Base-by-base conservation (phyloP, 1,140 invertebrate species). In the Drosophila sproati region DNA sequence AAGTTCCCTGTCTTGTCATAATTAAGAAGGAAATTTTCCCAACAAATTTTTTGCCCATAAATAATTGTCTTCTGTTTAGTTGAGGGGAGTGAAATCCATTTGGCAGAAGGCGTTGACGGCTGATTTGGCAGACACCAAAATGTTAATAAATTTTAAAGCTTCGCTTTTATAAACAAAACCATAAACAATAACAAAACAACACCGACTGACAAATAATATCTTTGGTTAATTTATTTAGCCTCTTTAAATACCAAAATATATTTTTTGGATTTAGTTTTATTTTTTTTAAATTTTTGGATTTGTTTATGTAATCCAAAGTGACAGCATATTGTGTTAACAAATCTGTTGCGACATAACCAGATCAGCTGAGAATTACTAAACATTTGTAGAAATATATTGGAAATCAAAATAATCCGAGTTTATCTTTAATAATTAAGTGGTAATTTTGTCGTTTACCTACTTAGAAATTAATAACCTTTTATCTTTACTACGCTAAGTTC, bases 1-100 rank as follows among this genome's bases (percentile, higher is more conserved):
- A 87, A 69, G 79, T 68, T 54, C 43, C 62, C 63, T 67, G 66
- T 89, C 85, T 83, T 88, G 83, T 88, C 83, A 88, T 89, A 88
- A 88, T 89, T 88, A 89, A 88, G 80, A 75, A 54, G 35, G 75
- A 78, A 71, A 73, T 69, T 73, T 60, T 52, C 48, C 59, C 50
- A 75, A 72, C 73, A 76, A 76, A 76, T 76, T 72, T 64, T 41
- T 47, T 55, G 35, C 2, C 48, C 73, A 76, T 76, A 71, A 76
- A 76, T 76, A 76, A 73, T 69, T 70, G 66, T 67, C 59, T 48
- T 39, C 37, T 20, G 57, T 72, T 69, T 20, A 47, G 52, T 55
- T 39, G 43, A 39, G 71, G 74, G 43, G 56, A 50, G 78, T 60
- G 73, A 77, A 80, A 80, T 80, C 59, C 79, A 87, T 86, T 87